phyloP scores from a whole-genome alignment of 2,797 vertebrate genomes.

The Spatula versicolor region DNA sequence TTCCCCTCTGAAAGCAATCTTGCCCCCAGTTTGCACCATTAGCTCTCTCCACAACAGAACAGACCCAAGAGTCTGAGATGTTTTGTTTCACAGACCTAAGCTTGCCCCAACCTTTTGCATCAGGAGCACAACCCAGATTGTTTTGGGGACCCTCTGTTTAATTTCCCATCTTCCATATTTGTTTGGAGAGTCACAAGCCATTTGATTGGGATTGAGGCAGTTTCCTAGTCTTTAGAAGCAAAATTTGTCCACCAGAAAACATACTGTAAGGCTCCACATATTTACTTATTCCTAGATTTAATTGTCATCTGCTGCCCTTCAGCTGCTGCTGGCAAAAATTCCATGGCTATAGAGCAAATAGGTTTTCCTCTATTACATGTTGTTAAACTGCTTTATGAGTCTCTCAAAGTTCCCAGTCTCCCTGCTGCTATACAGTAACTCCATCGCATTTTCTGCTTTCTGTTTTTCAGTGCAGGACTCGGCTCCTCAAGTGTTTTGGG shows the following conservation, averaged over 20 bases:
- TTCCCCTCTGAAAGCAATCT: not conserved
- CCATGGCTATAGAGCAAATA: not conserved
- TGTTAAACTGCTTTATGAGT: not conserved
- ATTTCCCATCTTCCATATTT: not conserved
- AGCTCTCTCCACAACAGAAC: not conserved
- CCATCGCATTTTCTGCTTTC: not conserved
- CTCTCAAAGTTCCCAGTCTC: not conserved
- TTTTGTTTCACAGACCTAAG: not conserved
- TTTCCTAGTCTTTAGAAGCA: not conserved
- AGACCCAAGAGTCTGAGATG: not conserved
- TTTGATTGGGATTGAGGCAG: not conserved
- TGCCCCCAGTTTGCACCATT: not conserved
- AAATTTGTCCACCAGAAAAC: not conserved
- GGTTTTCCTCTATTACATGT: not conserved
- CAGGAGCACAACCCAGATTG: not conserved
- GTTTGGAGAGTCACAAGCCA: not conserved
- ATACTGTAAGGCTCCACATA: accelerated
- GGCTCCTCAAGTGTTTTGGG: not conserved
- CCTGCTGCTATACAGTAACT: not conserved
- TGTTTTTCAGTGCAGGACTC: not conserved
- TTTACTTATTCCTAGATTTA: not conserved
- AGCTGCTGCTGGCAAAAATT: not conserved
- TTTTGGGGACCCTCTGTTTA: not conserved
- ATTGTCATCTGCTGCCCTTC: not conserved
- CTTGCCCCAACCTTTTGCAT: not conserved